Base-by-base conservation (phyloP, 2,888 invertebrate genomes). In the Melieria picta region DNA sequence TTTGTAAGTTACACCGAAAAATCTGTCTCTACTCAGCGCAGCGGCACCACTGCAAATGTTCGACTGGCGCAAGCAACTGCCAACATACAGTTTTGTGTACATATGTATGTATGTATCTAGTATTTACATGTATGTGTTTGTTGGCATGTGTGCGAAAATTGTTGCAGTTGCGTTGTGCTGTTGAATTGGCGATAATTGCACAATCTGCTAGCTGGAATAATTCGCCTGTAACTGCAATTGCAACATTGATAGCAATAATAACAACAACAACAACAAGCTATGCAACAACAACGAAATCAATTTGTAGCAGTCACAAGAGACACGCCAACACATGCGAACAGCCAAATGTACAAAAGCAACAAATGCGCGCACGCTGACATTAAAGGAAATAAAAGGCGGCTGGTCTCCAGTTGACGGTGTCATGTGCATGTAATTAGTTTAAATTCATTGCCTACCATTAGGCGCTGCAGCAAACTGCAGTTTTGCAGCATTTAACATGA, bases 241-340 rank as follows among this genome's bases (percentile, higher is more conserved):
- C 45, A 65, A 62, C 61, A 66, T 13, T 11, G 16, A 43, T 11
- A 61, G 43, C 43, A n/a, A 13, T 13, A 52, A 13, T 43, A 52
- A 55, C 30, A 47, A 16, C 16, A 46, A 61, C 56, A 58, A 6
- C 46, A 52, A 9, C 67, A 13, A 67, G 43, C 50, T 6, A 45
- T 46, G n/a, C 61, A 72, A 76, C 80, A 78, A 81, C 82, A 82
- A 82, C 80, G 78, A 80, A 82, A 80, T 82, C 82, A 82, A 82
- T 82, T 82, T 82, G 82, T 79, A 79, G 77, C 78, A 78, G 78
- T 79, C 82, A 80, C 82, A 80, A 77, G 80, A 81, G 81, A 82
- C 77, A 77, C 80, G 77, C 52, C 65, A 43, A 50, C 57, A 46
- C 5, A 42, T 16, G 47, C 60, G 60, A 57, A 13, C 11, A n/a